Evolutionary conservation across 2,113 vertebrate genomes (phyloP).

Genomic region (Miniopterus natalensis): DNA sequence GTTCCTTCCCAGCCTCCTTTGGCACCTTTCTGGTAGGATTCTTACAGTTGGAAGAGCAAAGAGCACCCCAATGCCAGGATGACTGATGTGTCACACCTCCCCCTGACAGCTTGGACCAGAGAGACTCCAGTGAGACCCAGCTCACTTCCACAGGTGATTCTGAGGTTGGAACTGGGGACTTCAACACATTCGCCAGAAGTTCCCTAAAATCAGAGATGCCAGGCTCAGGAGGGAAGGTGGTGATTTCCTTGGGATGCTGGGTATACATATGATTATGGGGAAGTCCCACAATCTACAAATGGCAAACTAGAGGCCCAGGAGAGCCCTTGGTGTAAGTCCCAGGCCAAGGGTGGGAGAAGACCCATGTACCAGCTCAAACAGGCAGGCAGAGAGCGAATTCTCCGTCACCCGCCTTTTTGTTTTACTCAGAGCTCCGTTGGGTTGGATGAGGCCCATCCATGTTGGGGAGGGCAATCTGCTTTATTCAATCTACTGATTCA

Average conservation of each 20-base stretch:
- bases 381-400: not conserved
- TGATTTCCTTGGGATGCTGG: not conserved
- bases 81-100: not conserved
- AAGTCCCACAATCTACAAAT: not conserved
- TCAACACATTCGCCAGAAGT: not conserved
- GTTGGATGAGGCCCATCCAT: not conserved
- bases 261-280: not conserved
- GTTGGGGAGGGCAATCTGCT: not conserved
- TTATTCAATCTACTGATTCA: not conserved
- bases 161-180: not conserved
- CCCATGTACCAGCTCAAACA: not conserved
- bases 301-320: not conserved
- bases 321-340: not conserved
- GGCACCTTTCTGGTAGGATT: not conserved
- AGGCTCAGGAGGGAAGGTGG: not conserved
- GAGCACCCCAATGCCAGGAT: not conserved
- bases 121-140: not conserved
- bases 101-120: not conserved
- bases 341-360: not conserved
- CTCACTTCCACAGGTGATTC: not conserved
- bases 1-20: not conserved
- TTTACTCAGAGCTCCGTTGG: not conserved
- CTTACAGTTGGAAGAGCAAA: not conserved
- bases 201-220: not conserved
- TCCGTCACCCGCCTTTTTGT: not conserved